Evolutionary conservation across 2,113 vertebrate genomes (phyloP), one percentile per base, ranked within the genome.

Genomic region (Sus scrofa): DNA sequence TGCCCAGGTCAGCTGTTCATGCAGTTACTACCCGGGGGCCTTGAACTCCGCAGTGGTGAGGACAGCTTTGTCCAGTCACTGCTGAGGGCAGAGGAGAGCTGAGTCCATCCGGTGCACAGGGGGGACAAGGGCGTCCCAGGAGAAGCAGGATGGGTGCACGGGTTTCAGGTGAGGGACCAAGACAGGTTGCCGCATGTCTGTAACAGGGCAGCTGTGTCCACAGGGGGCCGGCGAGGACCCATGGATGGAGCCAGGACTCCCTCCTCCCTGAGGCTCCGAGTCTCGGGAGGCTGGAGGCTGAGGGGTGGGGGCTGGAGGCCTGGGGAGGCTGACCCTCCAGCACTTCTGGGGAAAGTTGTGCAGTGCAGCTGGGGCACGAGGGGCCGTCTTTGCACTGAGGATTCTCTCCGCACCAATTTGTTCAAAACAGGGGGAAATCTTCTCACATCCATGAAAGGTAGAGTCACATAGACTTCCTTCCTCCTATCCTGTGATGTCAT

Each of bases 341-440:
- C 54, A 15, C 78, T 26, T 81, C 6, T 0, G 22, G 20, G 22
- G 13, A 60, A 26, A 37, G 34, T 0, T n/a, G n/a, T 37, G 78
- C n/a, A 11, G n/a, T 16, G 56, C 32, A 37, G 13, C 0, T 0
- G 54, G 7, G 20, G 30, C 4, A 3, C 3, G 18, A 16, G 44
- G 44, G 18, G 8, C 16, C 16, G 1, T 16, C 74, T 77, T 22
- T 9, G 32, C 27, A 4, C 44, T 44, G 32, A 44, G 27, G 16
- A n/a, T n/a, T n/a, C n/a, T n/a, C n/a, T n/a, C n/a, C n/a, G n/a
- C n/a, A n/a, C n/a, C n/a, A n/a, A n/a, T n/a, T n/a, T n/a, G n/a
- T n/a, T n/a, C n/a, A n/a, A n/a, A n/a, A n/a, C n/a, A n/a, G n/a
- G n/a, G n/a, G n/a, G n/a, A n/a, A n/a, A n/a, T n/a, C n/a, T n/a